Evolutionary conservation across 2,888 invertebrate genomes (phyloP), one percentile per base, ranked within the genome.

Genomic region (Branchipolynoe longqiensis): DNA sequence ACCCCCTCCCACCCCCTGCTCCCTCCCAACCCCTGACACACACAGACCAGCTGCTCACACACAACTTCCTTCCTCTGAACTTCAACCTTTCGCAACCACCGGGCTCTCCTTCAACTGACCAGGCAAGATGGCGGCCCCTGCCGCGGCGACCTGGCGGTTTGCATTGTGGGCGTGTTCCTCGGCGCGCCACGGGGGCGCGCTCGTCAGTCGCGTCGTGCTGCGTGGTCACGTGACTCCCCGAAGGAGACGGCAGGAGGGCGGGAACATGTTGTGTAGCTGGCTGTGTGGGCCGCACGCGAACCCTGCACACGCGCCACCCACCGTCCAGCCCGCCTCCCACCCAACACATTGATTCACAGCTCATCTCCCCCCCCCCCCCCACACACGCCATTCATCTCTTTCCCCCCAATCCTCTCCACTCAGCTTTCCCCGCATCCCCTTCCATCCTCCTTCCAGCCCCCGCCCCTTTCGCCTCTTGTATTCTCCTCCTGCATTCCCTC

Each of bases 181-280:
- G 62, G 62, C 28, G 62, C 62, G 14, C 14, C 62, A 62, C 31
- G 25, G 62, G 25, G 62, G 62, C 31, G 28, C 33, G 36, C 33
- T 14, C 69, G 69, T 69, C 38, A 69, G n/a, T 33, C 33, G 69
- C 38, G 69, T 33, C 38, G 33, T 69, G 38, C 38, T 69, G 38
- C 69, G 38, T 33, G 69, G 69, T 69, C 69, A 69, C 69, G 69
- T 69, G 69, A 69, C 36, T 18, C 69, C 69, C 69, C 38, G 69
- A 38, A 69, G 69, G 38, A 69, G 38, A n/a, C 38, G 69, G 38
- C 38, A n/a, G 69, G n/a, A n/a, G n/a, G n/a, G 36, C 38, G 14
- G 36, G 36, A 69, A n/a, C 69, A 18, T 36, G 69, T 69, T 22
- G 25, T 14, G 25, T 28, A 48, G n/a, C 62, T 62, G 28, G 62